These are phyloP conservation scores for Ictidomys tridecemlineatus DNA, from an alignment of 2,113 vertebrate genomes.

Conservation along the genomic window DNA sequence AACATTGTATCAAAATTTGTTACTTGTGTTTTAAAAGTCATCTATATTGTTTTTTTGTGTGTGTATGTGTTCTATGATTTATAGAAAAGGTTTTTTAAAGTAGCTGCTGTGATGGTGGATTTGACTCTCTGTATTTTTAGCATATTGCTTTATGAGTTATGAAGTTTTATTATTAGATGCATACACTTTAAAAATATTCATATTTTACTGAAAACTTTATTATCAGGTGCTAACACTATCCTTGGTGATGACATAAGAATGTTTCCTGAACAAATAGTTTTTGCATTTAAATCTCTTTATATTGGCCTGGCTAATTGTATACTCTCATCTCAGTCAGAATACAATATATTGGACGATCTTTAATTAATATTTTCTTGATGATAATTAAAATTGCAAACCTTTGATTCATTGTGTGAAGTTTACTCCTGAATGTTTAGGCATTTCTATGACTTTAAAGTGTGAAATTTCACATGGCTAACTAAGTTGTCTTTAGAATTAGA, in stretches of 20 bases:
- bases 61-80: not conserved
- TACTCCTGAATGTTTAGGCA: not conserved
- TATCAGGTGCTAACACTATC: not conserved
- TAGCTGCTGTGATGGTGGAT: not conserved
- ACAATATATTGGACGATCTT: not conserved
- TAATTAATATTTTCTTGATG: slow-evolving; percentile 40
- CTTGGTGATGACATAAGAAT: not conserved
- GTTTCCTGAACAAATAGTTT: slow-evolving; percentile 18
- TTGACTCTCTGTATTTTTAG: not conserved
- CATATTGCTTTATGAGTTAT: not conserved
- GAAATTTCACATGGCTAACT: not conserved
- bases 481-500: not conserved
- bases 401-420: not conserved
- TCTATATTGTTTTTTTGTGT: not conserved
- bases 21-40: not conserved
- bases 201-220: not conserved
- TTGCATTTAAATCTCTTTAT: slow-evolving; percentile 10
- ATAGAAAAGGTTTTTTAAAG: not conserved
- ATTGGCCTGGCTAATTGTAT: not conserved
- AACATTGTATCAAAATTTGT: not conserved
- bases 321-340: not conserved
- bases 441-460: not conserved
- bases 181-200: not conserved
- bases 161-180: not conserved
- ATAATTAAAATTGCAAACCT: not conserved